phyloP scores from a whole-genome alignment of 2,113 vertebrate species.

The Corythaeola cristata region DNA sequence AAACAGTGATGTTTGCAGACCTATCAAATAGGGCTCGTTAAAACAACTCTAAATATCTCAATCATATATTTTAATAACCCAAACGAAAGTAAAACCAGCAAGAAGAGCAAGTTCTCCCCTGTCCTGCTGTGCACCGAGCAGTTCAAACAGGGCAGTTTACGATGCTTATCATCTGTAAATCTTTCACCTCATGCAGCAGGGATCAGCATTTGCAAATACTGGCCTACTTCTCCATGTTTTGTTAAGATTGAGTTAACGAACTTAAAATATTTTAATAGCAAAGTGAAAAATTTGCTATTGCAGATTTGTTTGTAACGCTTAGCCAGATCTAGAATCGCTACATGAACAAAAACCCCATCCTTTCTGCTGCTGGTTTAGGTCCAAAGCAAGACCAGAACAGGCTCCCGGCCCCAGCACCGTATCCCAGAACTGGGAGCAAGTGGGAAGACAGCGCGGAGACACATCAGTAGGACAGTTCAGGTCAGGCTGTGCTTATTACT shows the following conservation, averaged over 20 bases:
- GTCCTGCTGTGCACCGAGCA: not conserved
- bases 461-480: not conserved
- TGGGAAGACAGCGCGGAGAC: accelerated
- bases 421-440: not conserved
- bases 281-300: not conserved
- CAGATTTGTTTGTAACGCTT: not conserved
- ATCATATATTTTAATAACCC: not conserved
- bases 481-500: not conserved
- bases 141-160: accelerated
- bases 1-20: not conserved
- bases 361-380: not conserved
- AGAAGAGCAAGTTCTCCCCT: not conserved
- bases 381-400: not conserved
- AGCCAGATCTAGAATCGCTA: not conserved
- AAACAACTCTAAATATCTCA: not conserved
- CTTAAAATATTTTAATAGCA: no score
- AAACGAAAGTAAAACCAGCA: not conserved
- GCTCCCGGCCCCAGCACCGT: no score
- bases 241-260: not conserved
- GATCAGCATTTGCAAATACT: not conserved
- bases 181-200: accelerated
- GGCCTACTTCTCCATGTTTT: not conserved
- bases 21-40: not conserved
- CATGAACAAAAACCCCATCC: not conserved
- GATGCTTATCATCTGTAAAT: accelerated